Conservation (phyloP, 2,888 invertebrate genomes). For the Peribatodes rhomboidaria region DNA sequence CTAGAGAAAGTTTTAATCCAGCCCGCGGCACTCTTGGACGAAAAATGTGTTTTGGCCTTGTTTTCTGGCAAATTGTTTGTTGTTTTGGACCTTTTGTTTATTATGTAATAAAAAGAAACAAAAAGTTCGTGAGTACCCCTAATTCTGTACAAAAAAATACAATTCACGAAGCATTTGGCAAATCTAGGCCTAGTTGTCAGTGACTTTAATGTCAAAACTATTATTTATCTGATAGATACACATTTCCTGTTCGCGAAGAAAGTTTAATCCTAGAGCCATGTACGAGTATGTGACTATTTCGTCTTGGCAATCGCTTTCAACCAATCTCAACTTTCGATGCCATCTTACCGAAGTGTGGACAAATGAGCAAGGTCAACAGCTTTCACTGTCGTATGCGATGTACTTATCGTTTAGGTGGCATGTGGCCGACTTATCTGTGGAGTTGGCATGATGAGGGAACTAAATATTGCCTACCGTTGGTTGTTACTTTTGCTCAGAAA, state of each 20-base stretch:
- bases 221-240: neutral
- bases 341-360: constrained; percentile 46
- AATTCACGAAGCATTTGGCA: neutral
- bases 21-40: constrained; percentile 37
- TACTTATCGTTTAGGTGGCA: constrained; percentile 37
- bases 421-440: neutral
- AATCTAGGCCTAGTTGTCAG: neutral
- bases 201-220: neutral
- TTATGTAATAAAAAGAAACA: neutral
- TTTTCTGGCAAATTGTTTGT: constrained; percentile 16
- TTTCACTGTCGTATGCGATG: constrained; percentile 61
- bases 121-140: neutral
- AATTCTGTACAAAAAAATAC: too few species aligned
- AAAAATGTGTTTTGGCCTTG: constrained; percentile 38
- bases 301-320: constrained; percentile 29
- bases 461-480: neutral
- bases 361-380: constrained; percentile 71
- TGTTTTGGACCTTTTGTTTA: neutral
- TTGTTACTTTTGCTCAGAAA: neutral
- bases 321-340: constrained; percentile 47
- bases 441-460: constrained; percentile 5
- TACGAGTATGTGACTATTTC: constrained; percentile 14
- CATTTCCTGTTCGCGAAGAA: constrained; percentile 8
- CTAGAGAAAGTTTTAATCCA: constrained; percentile 57
- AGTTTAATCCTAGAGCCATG: constrained; percentile 1